Conservation (phyloP, 2,113 vertebrate genomes). For the Sander lucioperca region DNA sequence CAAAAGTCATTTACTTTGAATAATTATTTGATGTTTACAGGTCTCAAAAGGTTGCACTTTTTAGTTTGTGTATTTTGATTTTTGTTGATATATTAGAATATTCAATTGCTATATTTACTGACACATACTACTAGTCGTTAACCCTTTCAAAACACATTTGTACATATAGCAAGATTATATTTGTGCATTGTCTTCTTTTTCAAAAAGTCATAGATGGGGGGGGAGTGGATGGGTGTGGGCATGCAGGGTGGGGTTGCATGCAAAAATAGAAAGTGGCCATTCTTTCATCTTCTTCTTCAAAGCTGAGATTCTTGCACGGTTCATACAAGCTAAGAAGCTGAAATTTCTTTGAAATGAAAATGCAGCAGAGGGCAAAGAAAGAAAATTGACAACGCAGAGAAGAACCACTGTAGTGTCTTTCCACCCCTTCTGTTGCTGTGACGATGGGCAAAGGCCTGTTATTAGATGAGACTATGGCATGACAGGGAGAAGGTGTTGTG, state of each 20-base stretch:
- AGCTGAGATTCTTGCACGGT: constrained; percentile 20
- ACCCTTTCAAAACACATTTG: not conserved
- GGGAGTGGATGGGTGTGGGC: not conserved
- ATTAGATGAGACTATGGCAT: constrained; percentile 21
- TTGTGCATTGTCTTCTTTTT: not conserved
- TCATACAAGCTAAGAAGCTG: constrained; percentile 6
- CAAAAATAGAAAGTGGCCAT: constrained; percentile 30
- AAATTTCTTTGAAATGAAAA: constrained; percentile 10
- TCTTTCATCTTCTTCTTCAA: constrained; percentile 48
- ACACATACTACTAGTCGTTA: not conserved
- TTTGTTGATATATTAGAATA: not conserved
- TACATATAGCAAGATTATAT: not conserved
- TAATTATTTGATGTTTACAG: not conserved
- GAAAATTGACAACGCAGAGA: not conserved
- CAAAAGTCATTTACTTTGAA: not conserved
- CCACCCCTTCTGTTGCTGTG: not conserved
- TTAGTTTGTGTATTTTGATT: not conserved
- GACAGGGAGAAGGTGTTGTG: not conserved
- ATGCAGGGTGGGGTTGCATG: not conserved
- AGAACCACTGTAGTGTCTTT: not conserved
- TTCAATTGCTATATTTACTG: not conserved
- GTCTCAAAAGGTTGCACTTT: not conserved
- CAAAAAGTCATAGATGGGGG: not conserved
- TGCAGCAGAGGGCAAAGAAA: constrained; percentile 8
- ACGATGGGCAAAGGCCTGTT: not conserved